Evolutionary conservation across 2,113 vertebrate species (phyloP).

Genomic region (Platichthys flesus): DNA sequence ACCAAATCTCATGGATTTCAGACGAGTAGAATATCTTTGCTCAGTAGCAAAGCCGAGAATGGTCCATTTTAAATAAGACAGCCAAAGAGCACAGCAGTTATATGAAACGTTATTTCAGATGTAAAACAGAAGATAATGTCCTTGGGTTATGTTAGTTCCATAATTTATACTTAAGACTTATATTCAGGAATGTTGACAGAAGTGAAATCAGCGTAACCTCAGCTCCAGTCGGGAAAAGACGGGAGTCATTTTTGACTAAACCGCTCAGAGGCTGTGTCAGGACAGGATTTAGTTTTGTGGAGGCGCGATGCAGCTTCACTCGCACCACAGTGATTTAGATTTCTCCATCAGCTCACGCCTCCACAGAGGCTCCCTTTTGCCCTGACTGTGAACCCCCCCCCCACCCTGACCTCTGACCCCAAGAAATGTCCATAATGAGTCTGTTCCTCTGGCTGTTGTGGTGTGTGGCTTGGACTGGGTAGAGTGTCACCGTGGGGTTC

Average conservation of each 20-base stretch:
- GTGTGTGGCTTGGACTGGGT: constrained; percentile 20
- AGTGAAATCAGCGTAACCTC: constrained; percentile 23
- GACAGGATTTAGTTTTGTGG: constrained; percentile 33
- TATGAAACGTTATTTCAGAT: constrained; percentile 10
- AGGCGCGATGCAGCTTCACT: constrained; percentile 26
- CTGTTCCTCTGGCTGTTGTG: constrained; percentile 32
- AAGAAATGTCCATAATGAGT: constrained; percentile 41
- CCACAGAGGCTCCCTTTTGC: not conserved
- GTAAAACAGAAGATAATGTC: not conserved
- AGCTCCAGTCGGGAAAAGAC: constrained; percentile 3
- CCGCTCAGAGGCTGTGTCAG: constrained; percentile 31
- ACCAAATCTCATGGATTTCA: constrained; percentile 20
- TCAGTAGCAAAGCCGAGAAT: constrained; percentile 7
- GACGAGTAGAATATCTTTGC: not conserved
- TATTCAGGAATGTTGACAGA: constrained; percentile 70
- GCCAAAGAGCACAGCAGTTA: not conserved
- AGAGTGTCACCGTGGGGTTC: not conserved
- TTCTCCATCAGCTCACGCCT: constrained; percentile 11
- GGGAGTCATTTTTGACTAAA: constrained; percentile 13
- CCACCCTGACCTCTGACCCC: constrained; percentile 5
- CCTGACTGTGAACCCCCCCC: constrained; percentile 2
- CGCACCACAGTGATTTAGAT: constrained; percentile 28
- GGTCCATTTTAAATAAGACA: constrained; percentile 23
- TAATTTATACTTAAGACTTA: not conserved
- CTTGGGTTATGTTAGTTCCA: no score